Conservation (phyloP, 35 echinoderm and acorn worm species). For the Apostichopus japonicus region DNA sequence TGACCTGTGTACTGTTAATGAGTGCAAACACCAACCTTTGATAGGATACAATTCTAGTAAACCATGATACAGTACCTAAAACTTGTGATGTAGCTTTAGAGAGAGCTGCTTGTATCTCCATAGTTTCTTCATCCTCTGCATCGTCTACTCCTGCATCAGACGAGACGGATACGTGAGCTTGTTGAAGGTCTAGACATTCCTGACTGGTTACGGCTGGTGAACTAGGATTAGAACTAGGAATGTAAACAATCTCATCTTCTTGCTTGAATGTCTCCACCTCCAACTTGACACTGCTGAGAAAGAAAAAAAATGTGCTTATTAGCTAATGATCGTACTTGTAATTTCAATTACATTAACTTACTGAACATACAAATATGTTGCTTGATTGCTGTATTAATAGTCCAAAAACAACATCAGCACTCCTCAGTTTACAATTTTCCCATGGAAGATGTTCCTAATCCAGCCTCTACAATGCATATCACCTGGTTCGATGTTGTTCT, state of each 20-base stretch:
- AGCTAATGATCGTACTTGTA: not conserved
- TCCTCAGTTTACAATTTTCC: no score
- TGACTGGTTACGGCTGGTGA: slow-evolving; percentile 14
- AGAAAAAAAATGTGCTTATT: not conserved
- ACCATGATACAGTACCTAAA: not conserved
- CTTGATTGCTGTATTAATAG: no score
- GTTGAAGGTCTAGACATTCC: not conserved
- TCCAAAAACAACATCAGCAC: no score
- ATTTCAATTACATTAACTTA: not conserved
- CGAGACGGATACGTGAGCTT: not conserved
- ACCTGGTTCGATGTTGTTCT: no score
- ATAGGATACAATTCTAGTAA: no score
- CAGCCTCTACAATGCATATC: no score
- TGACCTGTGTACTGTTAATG: no score
- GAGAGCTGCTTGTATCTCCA: not conserved
- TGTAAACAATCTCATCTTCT: slow-evolving; percentile 33
- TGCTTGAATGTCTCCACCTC: not conserved
- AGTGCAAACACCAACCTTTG: no score
- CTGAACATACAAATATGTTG: no score
- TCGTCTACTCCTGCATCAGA: not conserved
- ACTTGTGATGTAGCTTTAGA: not conserved
- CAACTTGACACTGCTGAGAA: not conserved
- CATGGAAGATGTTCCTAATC: no score
- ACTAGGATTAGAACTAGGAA: slow-evolving; percentile 39
- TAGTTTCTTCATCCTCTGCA: not conserved